phyloP scores from a whole-genome alignment of 2,888 invertebrate species.

The Nephrocerus scutellatus region DNA sequence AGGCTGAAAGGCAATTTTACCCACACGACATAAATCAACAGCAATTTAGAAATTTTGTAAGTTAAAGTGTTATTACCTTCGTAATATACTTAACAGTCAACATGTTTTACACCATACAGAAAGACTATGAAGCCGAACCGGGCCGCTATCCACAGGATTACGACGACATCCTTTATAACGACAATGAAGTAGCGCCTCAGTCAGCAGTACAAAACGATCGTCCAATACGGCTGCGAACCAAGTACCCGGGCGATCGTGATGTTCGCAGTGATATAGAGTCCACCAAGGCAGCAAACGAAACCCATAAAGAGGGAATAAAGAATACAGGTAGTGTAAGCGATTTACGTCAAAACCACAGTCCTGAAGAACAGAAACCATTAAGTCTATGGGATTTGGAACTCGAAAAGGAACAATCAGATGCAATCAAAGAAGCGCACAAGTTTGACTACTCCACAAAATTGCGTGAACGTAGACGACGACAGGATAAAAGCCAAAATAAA shows the following conservation, averaged over 20 bases:
- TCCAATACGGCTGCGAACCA: conserved; percentile 41
- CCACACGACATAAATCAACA: not conserved
- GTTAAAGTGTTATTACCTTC: too few relatives aligned
- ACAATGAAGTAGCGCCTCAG: conserved; percentile 32
- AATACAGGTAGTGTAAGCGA: conserved; percentile 11
- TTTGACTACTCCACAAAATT: conserved; percentile 21
- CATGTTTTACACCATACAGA: too few relatives aligned
- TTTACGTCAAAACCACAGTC: conserved; percentile 25
- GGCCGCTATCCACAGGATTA: conserved; percentile 39
- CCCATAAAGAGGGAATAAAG: not conserved
- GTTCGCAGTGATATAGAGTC: conserved; percentile 39
- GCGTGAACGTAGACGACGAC: conserved; percentile 17
- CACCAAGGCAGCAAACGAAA: conserved; percentile 23
- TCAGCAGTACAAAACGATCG: conserved; percentile 33
- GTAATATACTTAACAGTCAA: too few relatives aligned
- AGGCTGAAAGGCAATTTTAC: too few relatives aligned
- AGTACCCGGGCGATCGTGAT: conserved; percentile 45
- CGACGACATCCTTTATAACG: conserved; percentile 38
- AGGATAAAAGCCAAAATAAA: conserved; percentile 9
- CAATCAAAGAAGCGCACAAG: conserved; percentile 34
- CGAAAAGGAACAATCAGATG: conserved; percentile 52
- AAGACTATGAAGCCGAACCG: conserved; percentile 38
- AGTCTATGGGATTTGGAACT: conserved; percentile 53
- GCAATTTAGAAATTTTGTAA: conserved; percentile 1
- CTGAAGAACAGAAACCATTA: conserved; percentile 32